Base-by-base conservation (phyloP, 2,888 invertebrate genomes). In the Cerastis rubricosa region DNA sequence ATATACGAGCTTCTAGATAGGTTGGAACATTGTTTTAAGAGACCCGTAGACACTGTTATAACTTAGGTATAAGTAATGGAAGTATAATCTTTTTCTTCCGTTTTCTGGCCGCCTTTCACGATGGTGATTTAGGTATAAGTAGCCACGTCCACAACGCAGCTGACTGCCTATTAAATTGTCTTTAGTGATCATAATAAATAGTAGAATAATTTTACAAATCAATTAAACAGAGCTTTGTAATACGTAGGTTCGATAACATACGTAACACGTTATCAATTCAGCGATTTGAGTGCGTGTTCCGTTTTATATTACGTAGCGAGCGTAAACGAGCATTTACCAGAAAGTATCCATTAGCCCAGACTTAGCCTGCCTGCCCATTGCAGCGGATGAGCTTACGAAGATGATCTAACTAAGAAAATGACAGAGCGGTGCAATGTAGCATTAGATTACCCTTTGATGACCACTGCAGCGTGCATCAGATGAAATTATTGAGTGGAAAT, bases 191-290 rank as follows among this genome's bases (percentile, higher is more conserved):
- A 8, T 51, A 22, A 7, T 40, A 67, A 22, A 71, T 35, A 6
- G 43, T 54, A 43, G 2, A 61, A 22, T 43, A 40, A 25, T 47
- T 0, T 57, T 22, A n/a, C 40, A 25, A 65, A 76, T 45, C 77
- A 76, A 61, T 69, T 69, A 69, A 65, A 75, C 17, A 57, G 7
- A 47, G 12, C 51, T 22, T n/a, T 0, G 22, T 11, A 7, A 2
- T 14, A 19, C 1, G 11, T n/a, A 14, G 0, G 6, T 43, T 29
- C n/a, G 35, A 14, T 19, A 47, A 19, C n/a, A 47, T 49, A 70
- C 63, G 61, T 66, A 49, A 19, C 54, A 61, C 82, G 63, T 82
- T 67, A 78, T 57, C 25, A 66, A 78, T 78, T 63, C 65, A 81
- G 54, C 1, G 29, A 19, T 68, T 59, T 57, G 14, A 74, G 49